These are phyloP conservation scores for Berghia stephanieae DNA, from an alignment of 1,140 invertebrate genomes.

Conservation along the genomic window DNA sequence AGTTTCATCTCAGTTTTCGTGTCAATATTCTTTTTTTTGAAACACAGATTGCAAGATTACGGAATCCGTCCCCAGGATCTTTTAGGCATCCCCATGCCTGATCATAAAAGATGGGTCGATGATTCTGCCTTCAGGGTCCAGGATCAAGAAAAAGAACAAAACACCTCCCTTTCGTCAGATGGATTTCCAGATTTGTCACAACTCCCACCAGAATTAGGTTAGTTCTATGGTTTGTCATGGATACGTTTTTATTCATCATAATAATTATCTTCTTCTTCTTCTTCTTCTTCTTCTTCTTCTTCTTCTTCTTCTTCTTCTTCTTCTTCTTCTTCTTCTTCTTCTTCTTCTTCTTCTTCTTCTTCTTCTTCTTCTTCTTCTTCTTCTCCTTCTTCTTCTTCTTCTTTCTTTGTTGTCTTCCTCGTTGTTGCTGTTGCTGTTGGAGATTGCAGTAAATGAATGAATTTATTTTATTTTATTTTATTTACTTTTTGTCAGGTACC, in stretches of 20 bases:
- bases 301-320: background rate
- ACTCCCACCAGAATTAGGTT: slow-evolving; percentile 68
- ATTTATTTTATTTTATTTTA: too few species aligned
- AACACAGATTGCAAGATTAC: slow-evolving; percentile 29
- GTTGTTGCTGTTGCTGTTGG: too few species aligned
- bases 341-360: too few species aligned
- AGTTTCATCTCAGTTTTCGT: too few species aligned
- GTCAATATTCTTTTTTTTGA: slow-evolving; percentile 5
- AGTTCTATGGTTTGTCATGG: too few species aligned
- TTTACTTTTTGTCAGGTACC: too few species aligned
- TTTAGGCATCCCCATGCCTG: slow-evolving; percentile 18
- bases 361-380: too few species aligned
- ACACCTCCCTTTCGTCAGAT: slow-evolving; percentile 1
- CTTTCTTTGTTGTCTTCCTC: too few species aligned
- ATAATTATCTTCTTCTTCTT: background rate
- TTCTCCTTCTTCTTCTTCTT: too few species aligned
- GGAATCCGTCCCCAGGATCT: slow-evolving; percentile 27
- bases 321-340: too few species aligned
- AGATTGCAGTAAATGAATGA: too few species aligned
- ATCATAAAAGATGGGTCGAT: slow-evolving; percentile 23
- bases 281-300: background rate
- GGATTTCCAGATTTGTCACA: slow-evolving; percentile 68
- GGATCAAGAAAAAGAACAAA: background rate
- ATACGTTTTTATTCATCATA: background rate
- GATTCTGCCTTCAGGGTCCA: background rate